These are phyloP conservation scores for Eremophila alpestris DNA, from an alignment of 2,797 vertebrate species.

Conservation along the genomic window DNA sequence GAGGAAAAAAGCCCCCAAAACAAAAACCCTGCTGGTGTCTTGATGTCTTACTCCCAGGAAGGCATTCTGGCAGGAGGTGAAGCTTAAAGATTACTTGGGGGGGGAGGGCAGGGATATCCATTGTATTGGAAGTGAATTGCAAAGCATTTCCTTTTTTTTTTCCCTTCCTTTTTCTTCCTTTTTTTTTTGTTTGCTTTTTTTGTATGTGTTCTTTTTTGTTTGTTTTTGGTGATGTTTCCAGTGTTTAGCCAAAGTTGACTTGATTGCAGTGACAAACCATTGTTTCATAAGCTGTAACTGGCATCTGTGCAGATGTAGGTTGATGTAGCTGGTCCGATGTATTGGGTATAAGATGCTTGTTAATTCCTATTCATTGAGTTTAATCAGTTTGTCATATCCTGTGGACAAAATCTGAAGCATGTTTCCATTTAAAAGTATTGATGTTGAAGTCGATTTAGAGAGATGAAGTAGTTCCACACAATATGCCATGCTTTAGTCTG, in stretches of 20 bases:
- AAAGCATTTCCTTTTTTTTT: background rate
- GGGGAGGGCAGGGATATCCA: background rate
- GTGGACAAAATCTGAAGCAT: slow-evolving; percentile 18
- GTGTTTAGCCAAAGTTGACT: background rate
- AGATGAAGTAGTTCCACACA: background rate
- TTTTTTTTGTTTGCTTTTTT: too few relatives aligned
- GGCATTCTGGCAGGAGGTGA: background rate
- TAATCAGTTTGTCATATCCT: slow-evolving; percentile 52
- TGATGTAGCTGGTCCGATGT: background rate
- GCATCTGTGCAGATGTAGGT: background rate
- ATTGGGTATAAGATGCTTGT: background rate
- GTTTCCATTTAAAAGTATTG: slow-evolving; percentile 47
- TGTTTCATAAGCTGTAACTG: background rate
- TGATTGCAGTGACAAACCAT: background rate
- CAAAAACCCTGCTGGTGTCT: background rate
- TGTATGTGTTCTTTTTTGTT: too few relatives aligned
- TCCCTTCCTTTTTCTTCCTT: too few relatives aligned
- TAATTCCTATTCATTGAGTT: slow-evolving; percentile 30
- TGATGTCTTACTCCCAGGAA: slow-evolving; percentile 4
- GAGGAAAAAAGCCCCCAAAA: background rate
- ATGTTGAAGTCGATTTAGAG: background rate
- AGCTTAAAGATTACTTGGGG: background rate
- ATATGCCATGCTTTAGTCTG: background rate
- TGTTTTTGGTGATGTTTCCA: background rate
- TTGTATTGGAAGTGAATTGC: background rate